phyloP scores from a whole-genome alignment of 1,140 invertebrate genomes.

The Bombus cullumanus region DNA sequence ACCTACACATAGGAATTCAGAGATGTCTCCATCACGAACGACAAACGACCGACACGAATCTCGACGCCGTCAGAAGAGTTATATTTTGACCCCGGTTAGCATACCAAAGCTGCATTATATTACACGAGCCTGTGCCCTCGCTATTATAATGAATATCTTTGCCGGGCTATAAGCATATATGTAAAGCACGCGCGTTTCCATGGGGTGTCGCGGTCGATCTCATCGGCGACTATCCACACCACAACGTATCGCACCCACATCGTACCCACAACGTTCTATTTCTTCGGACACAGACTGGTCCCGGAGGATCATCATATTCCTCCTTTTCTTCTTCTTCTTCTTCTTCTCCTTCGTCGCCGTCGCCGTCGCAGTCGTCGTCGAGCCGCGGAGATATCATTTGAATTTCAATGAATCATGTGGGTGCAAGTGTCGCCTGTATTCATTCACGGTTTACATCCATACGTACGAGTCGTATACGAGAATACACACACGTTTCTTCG shows the following conservation, averaged over 20 bases:
- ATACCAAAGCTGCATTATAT: constrained; percentile 78
- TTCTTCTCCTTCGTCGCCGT: not conserved
- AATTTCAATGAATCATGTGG: constrained; percentile 81
- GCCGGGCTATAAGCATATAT: constrained; percentile 70
- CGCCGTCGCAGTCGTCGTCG: not conserved
- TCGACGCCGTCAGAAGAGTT: constrained; percentile 62
- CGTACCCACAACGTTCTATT: not conserved
- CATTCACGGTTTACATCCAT: constrained; percentile 55
- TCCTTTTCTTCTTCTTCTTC: not conserved
- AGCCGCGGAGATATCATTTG: constrained; percentile 73
- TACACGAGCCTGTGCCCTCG: constrained; percentile 65
- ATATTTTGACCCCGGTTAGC: constrained; percentile 80
- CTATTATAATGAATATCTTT: constrained; percentile 76
- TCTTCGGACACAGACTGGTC: not conserved
- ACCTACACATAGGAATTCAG: constrained; percentile 48
- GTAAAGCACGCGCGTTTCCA: constrained; percentile 66
- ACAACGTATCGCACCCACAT: not conserved
- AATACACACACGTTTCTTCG: not conserved
- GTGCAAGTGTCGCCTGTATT: constrained; percentile 70
- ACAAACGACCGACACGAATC: constrained; percentile 60
- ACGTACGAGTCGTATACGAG: not conserved
- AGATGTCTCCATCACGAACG: constrained; percentile 62
- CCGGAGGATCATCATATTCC: not conserved
- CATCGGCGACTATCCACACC: constrained; percentile 17
- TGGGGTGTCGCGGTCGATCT: constrained; percentile 56